A percentile compares a stretch with the other conserved stretches of the same genome.
phyloP scores from a whole-genome alignment of 2,113 vertebrate species.

The Amphiprion ocellaris region DNA sequence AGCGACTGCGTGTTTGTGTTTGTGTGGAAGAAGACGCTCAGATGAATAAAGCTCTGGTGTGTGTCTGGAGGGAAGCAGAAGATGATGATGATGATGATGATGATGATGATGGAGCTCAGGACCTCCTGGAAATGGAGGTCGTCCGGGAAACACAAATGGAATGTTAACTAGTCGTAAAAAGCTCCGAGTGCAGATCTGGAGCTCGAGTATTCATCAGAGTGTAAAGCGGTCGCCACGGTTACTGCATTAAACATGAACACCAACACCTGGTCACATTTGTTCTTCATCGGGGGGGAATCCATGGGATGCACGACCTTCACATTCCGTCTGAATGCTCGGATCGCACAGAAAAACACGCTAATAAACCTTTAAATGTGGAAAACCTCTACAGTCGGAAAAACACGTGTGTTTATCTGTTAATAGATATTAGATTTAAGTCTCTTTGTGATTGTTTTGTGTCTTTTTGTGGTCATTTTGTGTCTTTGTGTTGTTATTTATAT shows the following conservation, averaged over 20 bases:
- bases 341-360: not conserved
- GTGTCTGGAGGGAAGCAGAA: no score
- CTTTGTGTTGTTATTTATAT: no score
- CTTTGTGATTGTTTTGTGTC: no score
- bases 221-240: slow-evolving; percentile 38
- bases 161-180: slow-evolving; percentile 77
- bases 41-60: no score
- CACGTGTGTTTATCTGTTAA: no score
- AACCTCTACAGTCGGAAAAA: slow-evolving; percentile 11
- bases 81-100: slow-evolving; percentile 19
- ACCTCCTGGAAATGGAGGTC: slow-evolving; percentile 72
- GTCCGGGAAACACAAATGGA: slow-evolving; percentile 73
- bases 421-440: no score
- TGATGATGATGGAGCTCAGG: slow-evolving; percentile 56
- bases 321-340: slow-evolving; percentile 16
- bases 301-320: slow-evolving; percentile 14
- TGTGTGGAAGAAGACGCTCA: no score
- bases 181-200: slow-evolving; percentile 52
- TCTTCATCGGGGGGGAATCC: slow-evolving; percentile 23
- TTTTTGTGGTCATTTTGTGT: no score
- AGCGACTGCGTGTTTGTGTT: no score
- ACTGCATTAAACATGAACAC: slow-evolving; percentile 43
- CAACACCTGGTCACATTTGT: slow-evolving; percentile 29
- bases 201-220: slow-evolving; percentile 65
- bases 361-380: no score